Evolutionary conservation across 2,888 invertebrate genomes (phyloP).

Genomic region (Drosophila anomalata): DNA sequence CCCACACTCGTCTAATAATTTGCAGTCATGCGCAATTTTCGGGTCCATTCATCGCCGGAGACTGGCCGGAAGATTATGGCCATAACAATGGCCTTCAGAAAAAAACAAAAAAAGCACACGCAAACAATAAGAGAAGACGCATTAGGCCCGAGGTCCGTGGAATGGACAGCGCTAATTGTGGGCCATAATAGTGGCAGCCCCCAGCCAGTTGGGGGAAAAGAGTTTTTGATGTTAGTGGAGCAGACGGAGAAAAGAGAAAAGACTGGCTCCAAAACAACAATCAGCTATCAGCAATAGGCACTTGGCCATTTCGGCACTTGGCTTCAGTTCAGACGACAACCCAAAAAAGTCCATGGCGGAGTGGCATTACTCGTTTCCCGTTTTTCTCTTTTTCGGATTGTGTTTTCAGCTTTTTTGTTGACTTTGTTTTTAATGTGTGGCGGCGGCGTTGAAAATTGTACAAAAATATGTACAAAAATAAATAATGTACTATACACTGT

Average conservation of each 20-base stretch:
- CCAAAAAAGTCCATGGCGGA: background rate
- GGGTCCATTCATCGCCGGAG: conserved; percentile 58
- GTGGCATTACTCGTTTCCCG: conserved; percentile 22
- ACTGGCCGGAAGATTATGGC: conserved; percentile 25
- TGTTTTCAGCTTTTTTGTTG: conserved; percentile 8
- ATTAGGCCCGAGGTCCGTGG: conserved; percentile 53
- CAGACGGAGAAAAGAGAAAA: conserved; percentile 33
- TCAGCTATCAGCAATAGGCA: background rate
- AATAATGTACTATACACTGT: background rate
- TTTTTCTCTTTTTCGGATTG: conserved; percentile 18
- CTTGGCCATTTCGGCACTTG: conserved; percentile 2
- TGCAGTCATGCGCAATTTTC: conserved; percentile 46
- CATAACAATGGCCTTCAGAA: conserved; percentile 28
- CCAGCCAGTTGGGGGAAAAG: conserved; percentile 5
- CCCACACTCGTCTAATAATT: conserved; percentile 21
- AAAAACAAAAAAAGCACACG: background rate
- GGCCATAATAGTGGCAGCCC: conserved; percentile 50
- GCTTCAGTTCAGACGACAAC: conserved; percentile 20
- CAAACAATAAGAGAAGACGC: conserved; percentile 49
- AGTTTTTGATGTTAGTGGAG: conserved; percentile 48
- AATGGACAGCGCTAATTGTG: conserved; percentile 68
- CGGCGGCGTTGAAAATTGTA: conserved; percentile 57
- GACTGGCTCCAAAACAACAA: conserved; percentile 3
- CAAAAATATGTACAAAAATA: conserved; percentile 25
- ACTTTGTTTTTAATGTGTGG: conserved; percentile 45